Evolutionary conservation across 2,797 vertebrate species (phyloP), one percentile per base, ranked within the genome.

Genomic region (Sebastes kiyomatsui): DNA sequence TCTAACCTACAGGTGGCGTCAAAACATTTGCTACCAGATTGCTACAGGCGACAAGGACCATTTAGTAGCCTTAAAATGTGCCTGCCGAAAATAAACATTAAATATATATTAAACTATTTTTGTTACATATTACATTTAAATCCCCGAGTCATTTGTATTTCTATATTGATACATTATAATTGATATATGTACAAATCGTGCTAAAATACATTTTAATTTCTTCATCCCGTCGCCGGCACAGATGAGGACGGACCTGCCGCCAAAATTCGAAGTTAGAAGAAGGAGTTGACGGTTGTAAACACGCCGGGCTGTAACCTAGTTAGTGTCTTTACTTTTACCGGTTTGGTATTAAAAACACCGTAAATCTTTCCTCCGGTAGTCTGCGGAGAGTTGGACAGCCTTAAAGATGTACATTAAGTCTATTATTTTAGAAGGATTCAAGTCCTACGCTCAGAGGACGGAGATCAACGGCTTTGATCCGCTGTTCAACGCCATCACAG

Each of bases 401-500:
- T 9, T n/a, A 18, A 95, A 94, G 83, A 99, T 99, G 99, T 92
- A 97, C 77, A 96, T 99, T 69, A 99, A 98, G 77, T 97, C 97
- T 2, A 96, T 99, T 42, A 75, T 98, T 33, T 71, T 99, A 1
- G 98, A 99, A 1, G 99, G 99, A 12, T 99, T 99, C 86, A 99
- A 99, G 72, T 99, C 99, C 46, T 99, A 99, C 84, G 98, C 97
- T 0, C 97, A 98, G 81, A 96, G 96, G 86, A 99, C 98, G 0
- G 98, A 99, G 87, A 96, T 99, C 72, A 83, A 82, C 84, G 96
- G 93, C 6, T 99, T 99, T 80, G 98, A 99, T 56, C 97, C 96
- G 0, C 94, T 97, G 1, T 99, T 99, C 87, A 99, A 99, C 93
- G 98, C 99, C 25, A 97, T 99, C 88, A 99, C 98, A 0, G 98